Evolutionary conservation across 2,113 vertebrate species (phyloP).

Genomic region (Empidonax alnorum): DNA sequence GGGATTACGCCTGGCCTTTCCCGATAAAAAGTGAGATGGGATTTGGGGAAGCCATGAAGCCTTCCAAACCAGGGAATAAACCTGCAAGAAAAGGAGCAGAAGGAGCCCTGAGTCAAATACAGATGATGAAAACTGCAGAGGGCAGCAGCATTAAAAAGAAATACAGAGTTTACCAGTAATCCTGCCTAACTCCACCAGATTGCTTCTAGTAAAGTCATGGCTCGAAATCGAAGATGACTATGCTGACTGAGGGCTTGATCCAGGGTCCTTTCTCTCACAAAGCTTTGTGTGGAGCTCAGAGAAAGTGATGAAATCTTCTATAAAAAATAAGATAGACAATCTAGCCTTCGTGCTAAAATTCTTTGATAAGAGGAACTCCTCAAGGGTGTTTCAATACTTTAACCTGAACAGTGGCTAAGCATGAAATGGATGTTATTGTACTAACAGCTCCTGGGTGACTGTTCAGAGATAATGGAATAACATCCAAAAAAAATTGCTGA

Average conservation of each 20-base stretch:
- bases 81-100: not conserved
- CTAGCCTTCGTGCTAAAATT: not conserved
- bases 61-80: not conserved
- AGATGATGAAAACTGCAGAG: not conserved
- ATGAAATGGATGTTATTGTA: conserved; percentile 3
- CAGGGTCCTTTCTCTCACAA: not conserved
- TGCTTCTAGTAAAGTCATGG: not conserved
- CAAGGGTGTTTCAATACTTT: not conserved
- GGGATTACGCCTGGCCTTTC: not conserved
- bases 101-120: not conserved
- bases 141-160: not conserved
- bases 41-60: not conserved
- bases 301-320: not conserved
- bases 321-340: not conserved
- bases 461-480: conserved; percentile 9
- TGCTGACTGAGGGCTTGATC: not conserved
- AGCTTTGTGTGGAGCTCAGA: not conserved
- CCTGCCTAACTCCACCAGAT: conserved; percentile 7
- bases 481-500: not conserved
- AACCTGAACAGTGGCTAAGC: not conserved
- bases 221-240: not conserved
- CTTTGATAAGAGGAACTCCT: not conserved
- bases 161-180: conserved; percentile 24
- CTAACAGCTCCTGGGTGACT: conserved; percentile 3
- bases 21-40: not conserved